Conservation (phyloP, 2,888 invertebrate genomes). For the Parapristionchus giblindavisi region DNA sequence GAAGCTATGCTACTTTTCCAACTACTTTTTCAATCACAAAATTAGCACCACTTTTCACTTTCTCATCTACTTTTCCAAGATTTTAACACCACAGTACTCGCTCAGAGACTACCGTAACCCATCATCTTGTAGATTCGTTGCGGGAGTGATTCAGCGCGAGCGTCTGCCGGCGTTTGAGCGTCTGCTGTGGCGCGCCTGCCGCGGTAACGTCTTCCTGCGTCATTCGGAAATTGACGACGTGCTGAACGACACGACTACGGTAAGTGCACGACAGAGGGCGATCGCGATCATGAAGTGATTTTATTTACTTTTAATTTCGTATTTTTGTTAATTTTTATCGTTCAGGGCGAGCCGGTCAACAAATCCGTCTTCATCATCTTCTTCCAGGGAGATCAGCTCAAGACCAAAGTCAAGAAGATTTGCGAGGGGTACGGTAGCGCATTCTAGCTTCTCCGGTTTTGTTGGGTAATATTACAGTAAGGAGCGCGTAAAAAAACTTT, state of each 20-base stretch:
- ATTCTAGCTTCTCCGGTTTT: too few relatives aligned
- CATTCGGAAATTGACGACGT: conserved; percentile 90
- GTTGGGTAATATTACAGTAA: too few relatives aligned
- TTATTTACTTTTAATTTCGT: neutral
- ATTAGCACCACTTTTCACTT: too few relatives aligned
- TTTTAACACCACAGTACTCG: too few relatives aligned
- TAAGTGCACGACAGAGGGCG: conserved; percentile 74
- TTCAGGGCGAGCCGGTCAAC: conserved; percentile 92
- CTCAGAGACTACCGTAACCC: conserved; percentile 23
- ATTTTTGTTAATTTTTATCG: too few relatives aligned
- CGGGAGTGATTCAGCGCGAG: conserved; percentile 94
- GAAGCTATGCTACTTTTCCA: too few relatives aligned
- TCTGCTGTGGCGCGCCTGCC: conserved; percentile 96
- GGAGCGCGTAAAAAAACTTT: too few relatives aligned
- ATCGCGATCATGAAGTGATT: neutral
- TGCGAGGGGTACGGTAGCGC: conserved; percentile 87
- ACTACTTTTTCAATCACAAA: too few relatives aligned
- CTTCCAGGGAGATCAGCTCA: conserved; percentile 92
- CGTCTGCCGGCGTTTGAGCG: conserved; percentile 94
- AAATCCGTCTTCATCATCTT: conserved; percentile 88
- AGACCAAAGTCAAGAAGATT: conserved; percentile 95
- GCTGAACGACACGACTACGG: conserved; percentile 89
- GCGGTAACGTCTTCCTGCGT: conserved; percentile 93
- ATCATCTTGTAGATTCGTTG: conserved; percentile 83
- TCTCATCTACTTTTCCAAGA: too few relatives aligned